Conservation (phyloP, 2,888 invertebrate genomes). For the Cancer borealis region DNA sequence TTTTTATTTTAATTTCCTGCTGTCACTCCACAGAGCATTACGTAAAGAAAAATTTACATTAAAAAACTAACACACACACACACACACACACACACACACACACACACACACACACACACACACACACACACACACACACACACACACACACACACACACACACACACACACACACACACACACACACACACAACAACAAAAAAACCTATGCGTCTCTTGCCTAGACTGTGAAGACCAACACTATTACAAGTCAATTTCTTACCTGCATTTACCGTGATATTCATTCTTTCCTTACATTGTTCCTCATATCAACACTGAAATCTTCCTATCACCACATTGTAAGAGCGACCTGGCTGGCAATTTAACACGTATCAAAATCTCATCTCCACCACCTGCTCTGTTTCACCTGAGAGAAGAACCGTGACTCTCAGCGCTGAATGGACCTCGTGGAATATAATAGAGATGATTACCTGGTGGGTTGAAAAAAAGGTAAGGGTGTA, state of each 20-base stretch:
- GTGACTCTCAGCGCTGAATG: background rate
- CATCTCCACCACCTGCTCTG: constrained; percentile 21
- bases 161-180: background rate
- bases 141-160: background rate
- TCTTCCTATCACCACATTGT: constrained; percentile 8
- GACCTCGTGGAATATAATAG: background rate
- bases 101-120: background rate
- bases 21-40: background rate
- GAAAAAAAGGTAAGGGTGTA: background rate
- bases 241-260: background rate
- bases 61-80: background rate
- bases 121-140: background rate
- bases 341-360: constrained; percentile 2
- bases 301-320: background rate
- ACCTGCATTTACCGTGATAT: background rate
- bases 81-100: background rate
- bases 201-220: background rate
- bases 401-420: background rate
- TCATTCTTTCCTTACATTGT: background rate
- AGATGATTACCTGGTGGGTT: background rate
- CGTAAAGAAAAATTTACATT: background rate
- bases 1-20: background rate
- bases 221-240: background rate
- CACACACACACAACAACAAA: background rate
- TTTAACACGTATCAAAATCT: constrained; percentile 52